These are phyloP conservation scores for Ethmia dodecea DNA, from an alignment of 2,888 invertebrate genomes.

Conservation along the genomic window DNA sequence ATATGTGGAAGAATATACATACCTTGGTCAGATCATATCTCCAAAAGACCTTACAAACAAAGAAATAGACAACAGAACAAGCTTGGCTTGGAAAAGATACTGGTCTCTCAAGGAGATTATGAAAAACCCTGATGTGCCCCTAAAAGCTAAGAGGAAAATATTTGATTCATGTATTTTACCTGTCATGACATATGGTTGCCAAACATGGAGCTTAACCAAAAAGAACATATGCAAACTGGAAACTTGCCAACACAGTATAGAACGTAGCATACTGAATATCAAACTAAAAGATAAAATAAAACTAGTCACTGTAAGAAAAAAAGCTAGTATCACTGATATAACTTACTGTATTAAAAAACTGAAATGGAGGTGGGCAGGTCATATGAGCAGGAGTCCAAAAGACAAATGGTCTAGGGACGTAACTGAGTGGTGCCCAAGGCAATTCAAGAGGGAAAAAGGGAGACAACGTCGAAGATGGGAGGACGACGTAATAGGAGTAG, in stretches of 20 bases:
- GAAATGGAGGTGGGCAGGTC: too few species aligned
- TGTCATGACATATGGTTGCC: conserved; percentile 8
- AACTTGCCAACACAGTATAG: conserved; percentile 7
- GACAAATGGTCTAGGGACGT: too few species aligned
- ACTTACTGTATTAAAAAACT: neutral
- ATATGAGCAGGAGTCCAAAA: too few species aligned
- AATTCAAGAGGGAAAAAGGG: too few species aligned
- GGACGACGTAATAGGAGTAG: too few species aligned
- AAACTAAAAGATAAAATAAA: conserved; percentile 1
- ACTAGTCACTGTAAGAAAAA: neutral
- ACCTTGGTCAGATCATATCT: conserved; percentile 19
- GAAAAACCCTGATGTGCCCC: conserved; percentile 10
- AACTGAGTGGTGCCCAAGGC: too few species aligned
- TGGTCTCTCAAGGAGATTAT: conserved; percentile 15
- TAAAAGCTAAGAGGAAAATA: conserved; percentile 5
- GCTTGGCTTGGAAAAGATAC: conserved; percentile 14
- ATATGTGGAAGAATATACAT: conserved; percentile 15
- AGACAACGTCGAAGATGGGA: too few species aligned
- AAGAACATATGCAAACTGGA: neutral
- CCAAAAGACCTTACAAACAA: conserved; percentile 9
- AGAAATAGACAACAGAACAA: conserved; percentile 18
- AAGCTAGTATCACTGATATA: neutral
- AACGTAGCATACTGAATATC: conserved; percentile 7
- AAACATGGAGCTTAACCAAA: conserved; percentile 7
- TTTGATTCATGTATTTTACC: conserved; percentile 13